Percentiles rank a stretch among this genome's conserved stretches.
Conservation (phyloP, 2,888 invertebrate species). For the Epinotia nisella region DNA sequence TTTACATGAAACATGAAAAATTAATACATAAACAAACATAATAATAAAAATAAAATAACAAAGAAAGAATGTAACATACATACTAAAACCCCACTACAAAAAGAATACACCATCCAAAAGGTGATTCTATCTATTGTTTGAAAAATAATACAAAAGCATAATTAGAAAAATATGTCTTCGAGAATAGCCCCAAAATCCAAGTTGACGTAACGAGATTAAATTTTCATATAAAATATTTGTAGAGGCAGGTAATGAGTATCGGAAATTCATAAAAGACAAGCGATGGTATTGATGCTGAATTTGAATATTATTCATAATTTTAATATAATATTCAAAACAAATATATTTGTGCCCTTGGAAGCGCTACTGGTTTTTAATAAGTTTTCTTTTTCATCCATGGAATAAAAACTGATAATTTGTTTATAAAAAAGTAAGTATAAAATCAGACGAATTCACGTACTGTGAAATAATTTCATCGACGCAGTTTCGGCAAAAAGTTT, state of each 20-base stretch:
- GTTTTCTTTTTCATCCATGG: not conserved
- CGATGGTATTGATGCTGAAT: conserved; percentile 22
- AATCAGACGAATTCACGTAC: too few species aligned
- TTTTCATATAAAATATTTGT: conserved; percentile 56
- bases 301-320: conserved; percentile 12
- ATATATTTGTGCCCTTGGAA: not conserved
- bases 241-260: conserved; percentile 50
- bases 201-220: conserved; percentile 54
- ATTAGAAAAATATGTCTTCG: conserved; percentile 25
- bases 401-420: not conserved
- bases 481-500: too few species aligned
- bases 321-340: conserved; percentile 4
- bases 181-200: conserved; percentile 46
- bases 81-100: too few species aligned
- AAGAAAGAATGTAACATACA: too few species aligned
- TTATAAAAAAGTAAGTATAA: too few species aligned
- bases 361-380: conserved; percentile 11
- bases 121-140: too few species aligned
- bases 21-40: too few species aligned
- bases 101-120: too few species aligned
- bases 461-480: too few species aligned
- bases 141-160: too few species aligned
- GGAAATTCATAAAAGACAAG: conserved; percentile 50
- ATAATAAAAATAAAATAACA: too few species aligned
- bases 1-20: too few species aligned